A percentile compares a stretch with the other conserved stretches of the same genome.
These are phyloP conservation scores for Corythoichthys intestinalis DNA, from an alignment of 2,113 vertebrate species.

Conservation along the genomic window DNA sequence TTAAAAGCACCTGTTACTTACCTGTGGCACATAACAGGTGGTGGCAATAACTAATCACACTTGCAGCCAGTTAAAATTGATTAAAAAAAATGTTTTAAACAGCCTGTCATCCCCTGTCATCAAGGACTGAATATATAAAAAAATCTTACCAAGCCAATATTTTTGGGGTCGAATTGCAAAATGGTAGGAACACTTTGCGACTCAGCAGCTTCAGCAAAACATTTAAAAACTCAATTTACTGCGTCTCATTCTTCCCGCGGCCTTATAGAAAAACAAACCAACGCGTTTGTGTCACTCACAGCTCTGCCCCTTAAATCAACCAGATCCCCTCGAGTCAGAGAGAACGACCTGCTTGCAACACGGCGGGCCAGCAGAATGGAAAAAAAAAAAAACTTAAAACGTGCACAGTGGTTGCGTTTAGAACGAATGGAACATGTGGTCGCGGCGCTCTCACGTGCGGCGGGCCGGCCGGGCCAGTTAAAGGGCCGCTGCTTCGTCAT, in stretches of 20 bases:
- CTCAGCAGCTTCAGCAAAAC: background rate
- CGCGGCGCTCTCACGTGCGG: conserved; percentile 63
- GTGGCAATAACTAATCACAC: too few relatives aligned
- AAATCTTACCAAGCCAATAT: background rate
- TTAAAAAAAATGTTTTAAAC: too few relatives aligned
- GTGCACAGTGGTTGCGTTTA: conserved; percentile 46
- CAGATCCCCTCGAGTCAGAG: conserved; percentile 49
- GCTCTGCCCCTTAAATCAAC: conserved; percentile 39
- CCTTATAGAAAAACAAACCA: conserved; percentile 19
- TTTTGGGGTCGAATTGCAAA: background rate
- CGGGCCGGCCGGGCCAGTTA: conserved; percentile 43
- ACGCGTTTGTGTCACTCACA: conserved; percentile 13
- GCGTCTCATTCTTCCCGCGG: background rate
- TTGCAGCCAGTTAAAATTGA: too few relatives aligned
- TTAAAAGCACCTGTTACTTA: too few relatives aligned
- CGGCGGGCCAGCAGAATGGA: conserved; percentile 24
- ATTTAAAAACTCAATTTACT: background rate
- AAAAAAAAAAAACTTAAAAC: conserved; percentile 44
- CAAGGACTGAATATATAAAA: too few relatives aligned
- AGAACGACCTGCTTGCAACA: conserved; percentile 63
- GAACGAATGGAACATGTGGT: conserved; percentile 65
- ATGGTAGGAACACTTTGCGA: background rate
- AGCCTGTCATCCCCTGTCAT: too few relatives aligned
- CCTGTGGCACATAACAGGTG: too few relatives aligned
- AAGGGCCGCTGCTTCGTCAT: conserved; percentile 48